These are phyloP conservation scores for Sinosuthora webbiana DNA, from an alignment of 2,113 vertebrate genomes.

Conservation along the genomic window DNA sequence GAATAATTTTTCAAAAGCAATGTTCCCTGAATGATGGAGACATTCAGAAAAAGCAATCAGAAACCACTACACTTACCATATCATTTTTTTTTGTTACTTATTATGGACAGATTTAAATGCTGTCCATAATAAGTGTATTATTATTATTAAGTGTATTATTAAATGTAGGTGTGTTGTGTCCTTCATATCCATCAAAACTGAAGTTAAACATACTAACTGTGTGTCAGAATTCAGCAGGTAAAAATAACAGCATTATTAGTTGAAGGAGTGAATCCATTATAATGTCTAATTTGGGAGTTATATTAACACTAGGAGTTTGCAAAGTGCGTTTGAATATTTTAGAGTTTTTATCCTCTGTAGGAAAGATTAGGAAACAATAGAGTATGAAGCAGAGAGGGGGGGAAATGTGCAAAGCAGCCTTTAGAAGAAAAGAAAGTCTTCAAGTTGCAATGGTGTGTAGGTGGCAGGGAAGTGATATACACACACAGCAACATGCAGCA, in stretches of 20 bases:
- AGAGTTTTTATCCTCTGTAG: background rate
- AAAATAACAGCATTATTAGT: background rate
- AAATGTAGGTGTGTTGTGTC: background rate
- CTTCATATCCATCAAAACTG: background rate
- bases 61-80: background rate
- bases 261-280: background rate
- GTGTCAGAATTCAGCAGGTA: conserved; percentile 6
- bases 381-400: background rate
- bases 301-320: background rate
- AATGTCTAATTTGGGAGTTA: background rate
- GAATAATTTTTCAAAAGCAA: background rate
- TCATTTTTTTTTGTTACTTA: background rate
- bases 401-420: background rate
- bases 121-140: too few relatives aligned
- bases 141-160: too few relatives aligned
- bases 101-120: background rate
- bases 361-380: background rate
- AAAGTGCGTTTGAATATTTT: background rate
- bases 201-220: background rate
- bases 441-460: too few relatives aligned
- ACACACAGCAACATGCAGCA: too few relatives aligned
- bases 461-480: too few relatives aligned
- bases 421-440: background rate
- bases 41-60: background rate
- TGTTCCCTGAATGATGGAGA: background rate